A percentile compares a stretch with the other conserved stretches of the same genome.
These are phyloP conservation scores for Drosophila novamexicana DNA, from an alignment of 1,140 invertebrate genomes.

Conservation along the genomic window DNA sequence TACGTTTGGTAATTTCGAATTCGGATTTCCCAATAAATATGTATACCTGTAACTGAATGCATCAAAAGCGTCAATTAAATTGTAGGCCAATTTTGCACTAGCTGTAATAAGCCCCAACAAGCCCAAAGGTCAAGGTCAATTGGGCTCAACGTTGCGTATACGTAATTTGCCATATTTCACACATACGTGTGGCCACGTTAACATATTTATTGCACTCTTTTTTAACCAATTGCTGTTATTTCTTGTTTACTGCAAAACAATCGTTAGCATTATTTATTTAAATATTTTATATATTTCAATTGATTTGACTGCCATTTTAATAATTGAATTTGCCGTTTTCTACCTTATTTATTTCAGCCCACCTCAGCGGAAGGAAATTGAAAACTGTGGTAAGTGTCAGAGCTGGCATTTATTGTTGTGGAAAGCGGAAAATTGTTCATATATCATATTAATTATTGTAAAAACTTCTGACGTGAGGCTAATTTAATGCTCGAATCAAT, in stretches of 20 bases:
- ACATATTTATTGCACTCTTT: slow-evolving; percentile 22
- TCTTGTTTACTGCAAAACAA: slow-evolving; percentile 5
- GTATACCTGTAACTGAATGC: neutral
- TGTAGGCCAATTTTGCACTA: slow-evolving; percentile 9
- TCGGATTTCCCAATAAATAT: neutral
- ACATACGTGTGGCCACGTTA: slow-evolving; percentile 6
- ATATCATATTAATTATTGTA: slow-evolving; percentile 32
- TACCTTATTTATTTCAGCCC: slow-evolving; percentile 41
- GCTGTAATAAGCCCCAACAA: neutral
- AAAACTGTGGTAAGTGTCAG: slow-evolving; percentile 52
- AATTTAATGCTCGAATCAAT: slow-evolving; percentile 25
- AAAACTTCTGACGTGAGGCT: slow-evolving; percentile 18
- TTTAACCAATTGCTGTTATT: slow-evolving; percentile 1
- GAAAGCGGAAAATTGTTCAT: slow-evolving; percentile 6
- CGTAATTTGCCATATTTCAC: slow-evolving; percentile 9
- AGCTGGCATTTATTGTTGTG: slow-evolving; percentile 20
- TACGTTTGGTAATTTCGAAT: neutral
- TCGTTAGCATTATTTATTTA: slow-evolving; percentile 15
- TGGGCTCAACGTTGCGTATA: slow-evolving; percentile 17
- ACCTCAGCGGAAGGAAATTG: slow-evolving; percentile 29
- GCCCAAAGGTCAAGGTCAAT: slow-evolving; percentile 33
- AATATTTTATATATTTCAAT: slow-evolving; percentile 25
- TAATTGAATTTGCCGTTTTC: neutral
- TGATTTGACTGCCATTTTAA: slow-evolving; percentile 29
- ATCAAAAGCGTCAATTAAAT: slow-evolving; percentile 13